Conservation (phyloP, 2,113 vertebrate genomes). For the Pseudopipra pipra region DNA sequence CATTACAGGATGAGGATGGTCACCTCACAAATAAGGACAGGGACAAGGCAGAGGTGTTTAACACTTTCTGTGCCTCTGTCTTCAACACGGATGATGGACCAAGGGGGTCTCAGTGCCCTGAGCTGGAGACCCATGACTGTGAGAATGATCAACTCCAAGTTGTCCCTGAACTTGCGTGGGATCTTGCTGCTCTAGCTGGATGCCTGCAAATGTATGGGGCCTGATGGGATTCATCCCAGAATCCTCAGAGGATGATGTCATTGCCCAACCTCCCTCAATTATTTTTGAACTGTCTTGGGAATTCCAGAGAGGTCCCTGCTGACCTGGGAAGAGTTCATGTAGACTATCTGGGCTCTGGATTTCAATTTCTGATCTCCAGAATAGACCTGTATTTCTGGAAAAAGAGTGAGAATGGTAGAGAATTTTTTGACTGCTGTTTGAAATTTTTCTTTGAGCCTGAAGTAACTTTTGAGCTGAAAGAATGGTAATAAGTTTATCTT, state of each 20-base stretch:
- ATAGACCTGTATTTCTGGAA: not conserved
- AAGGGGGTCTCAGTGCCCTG: not conserved
- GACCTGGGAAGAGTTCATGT: not conserved
- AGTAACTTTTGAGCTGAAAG: not conserved
- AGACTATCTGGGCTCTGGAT: not conserved
- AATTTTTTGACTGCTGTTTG: not conserved
- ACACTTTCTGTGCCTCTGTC: not conserved
- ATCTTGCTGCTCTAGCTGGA: not conserved
- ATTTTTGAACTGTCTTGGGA: not conserved
- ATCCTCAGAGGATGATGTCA: not conserved
- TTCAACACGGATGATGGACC: not conserved
- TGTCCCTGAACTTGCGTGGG: not conserved
- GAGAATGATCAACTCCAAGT: not conserved
- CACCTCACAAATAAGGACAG: not conserved
- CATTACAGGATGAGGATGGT: not conserved
- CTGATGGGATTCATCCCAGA: not conserved
- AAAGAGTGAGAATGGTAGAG: not conserved
- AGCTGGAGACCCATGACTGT: not conserved
- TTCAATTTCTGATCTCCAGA: not conserved
- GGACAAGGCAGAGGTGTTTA: not conserved
- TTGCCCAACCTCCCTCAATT: not conserved
- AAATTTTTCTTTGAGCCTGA: not conserved
- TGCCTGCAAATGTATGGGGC: too few species aligned
- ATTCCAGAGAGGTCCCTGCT: not conserved
- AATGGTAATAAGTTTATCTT: not conserved